These are phyloP conservation scores for Phragmatobia fuliginosa DNA, from an alignment of 2,888 invertebrate genomes.

Conservation along the genomic window DNA sequence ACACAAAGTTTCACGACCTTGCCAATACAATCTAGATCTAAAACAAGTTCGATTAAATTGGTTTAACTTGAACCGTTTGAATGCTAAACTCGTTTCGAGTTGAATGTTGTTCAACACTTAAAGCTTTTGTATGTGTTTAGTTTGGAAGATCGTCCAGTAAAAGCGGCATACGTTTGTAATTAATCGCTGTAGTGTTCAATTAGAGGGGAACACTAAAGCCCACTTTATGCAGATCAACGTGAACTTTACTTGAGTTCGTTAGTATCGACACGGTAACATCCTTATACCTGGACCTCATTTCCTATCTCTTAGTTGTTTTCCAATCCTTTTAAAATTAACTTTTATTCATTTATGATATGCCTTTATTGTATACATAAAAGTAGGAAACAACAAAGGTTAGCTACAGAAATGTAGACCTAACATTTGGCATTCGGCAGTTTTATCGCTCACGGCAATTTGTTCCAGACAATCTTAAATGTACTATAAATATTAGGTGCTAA, in stretches of 20 bases:
- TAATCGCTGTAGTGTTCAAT: slow-evolving; percentile 63
- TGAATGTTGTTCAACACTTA: slow-evolving; percentile 64
- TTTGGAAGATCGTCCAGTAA: slow-evolving; percentile 60
- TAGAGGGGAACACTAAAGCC: slow-evolving; percentile 55
- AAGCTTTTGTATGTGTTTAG: slow-evolving; percentile 68
- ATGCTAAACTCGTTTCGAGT: slow-evolving; percentile 65
- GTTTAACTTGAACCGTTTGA: slow-evolving; percentile 66
- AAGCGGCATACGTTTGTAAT: slow-evolving; percentile 60
- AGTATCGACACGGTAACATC: not conserved
- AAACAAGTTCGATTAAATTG: slow-evolving; percentile 61
- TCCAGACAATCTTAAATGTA: no score
- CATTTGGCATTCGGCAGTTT: no score
- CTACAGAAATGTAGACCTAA: no score
- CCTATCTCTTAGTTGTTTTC: not conserved
- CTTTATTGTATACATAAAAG: no score
- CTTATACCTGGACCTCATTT: not conserved
- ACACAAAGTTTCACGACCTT: slow-evolving; percentile 43
- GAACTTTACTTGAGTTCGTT: not conserved
- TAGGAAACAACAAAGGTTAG: no score
- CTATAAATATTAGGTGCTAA: no score
- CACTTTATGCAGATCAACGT: slow-evolving; percentile 18
- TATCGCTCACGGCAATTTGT: no score
- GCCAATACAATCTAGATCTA: slow-evolving; percentile 57
- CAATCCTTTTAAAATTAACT: no score
- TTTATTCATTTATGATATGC: no score